Conservation (phyloP, 2,797 vertebrate species). For the Cryptoprocta ferox region DNA sequence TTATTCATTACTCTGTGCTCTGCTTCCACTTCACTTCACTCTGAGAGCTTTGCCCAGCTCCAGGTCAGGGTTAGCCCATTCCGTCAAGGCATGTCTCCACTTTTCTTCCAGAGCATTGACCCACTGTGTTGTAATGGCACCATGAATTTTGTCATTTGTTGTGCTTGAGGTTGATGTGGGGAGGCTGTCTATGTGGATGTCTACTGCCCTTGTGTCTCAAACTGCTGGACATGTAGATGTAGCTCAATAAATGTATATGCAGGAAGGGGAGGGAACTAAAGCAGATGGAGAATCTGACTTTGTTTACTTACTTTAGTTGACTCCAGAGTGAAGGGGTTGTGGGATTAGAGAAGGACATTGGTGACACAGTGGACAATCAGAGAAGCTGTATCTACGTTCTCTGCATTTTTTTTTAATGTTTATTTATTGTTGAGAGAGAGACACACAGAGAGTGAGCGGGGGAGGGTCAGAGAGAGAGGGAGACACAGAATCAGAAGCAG, state of each 20-base stretch:
- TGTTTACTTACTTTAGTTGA: not conserved
- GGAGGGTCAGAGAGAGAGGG: too few species aligned
- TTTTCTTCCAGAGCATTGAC: rapidly evolving
- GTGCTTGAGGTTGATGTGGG: not conserved
- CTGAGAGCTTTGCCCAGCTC: not conserved
- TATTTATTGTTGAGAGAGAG: too few species aligned
- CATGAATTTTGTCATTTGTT: too few species aligned
- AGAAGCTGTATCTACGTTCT: not conserved
- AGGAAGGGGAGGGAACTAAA: not conserved
- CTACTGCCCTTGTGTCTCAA: not conserved
- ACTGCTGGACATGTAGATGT: rapidly evolving
- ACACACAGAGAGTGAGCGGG: too few species aligned
- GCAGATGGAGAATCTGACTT: too few species aligned
- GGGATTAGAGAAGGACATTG: too few species aligned
- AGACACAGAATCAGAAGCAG: too few species aligned
- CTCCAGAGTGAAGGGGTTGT: not conserved
- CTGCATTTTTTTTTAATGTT: too few species aligned
- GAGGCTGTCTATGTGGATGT: not conserved
- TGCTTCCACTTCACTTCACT: rapidly evolving
- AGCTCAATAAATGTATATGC: rapidly evolving
- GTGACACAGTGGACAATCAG: rapidly evolving
- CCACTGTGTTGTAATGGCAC: rapidly evolving
- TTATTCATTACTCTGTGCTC: not conserved
- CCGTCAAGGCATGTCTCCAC: rapidly evolving
- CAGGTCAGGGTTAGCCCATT: rapidly evolving